Percentiles rank a stretch among this genome's conserved stretches.
Conservation (phyloP, 92 coral and sea anemone genomes). For the Chrysogorgia sp. region DNA sequence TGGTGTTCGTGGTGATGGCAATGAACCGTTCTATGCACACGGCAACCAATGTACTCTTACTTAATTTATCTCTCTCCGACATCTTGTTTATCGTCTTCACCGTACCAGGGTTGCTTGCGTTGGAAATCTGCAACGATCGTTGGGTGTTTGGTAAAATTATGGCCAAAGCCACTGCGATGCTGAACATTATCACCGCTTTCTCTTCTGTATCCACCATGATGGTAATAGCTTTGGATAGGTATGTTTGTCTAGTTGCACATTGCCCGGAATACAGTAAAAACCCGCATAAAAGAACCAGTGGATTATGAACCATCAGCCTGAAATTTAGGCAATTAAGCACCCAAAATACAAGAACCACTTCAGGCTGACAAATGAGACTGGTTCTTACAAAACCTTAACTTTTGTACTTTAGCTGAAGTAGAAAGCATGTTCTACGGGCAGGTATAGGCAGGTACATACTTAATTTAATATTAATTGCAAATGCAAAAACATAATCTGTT, state of each 20-base stretch:
- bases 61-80: constrained; percentile 87
- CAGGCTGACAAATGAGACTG: too few relatives aligned
- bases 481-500: too few relatives aligned
- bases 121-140: constrained; percentile 50
- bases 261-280: too few relatives aligned
- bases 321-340: too few relatives aligned
- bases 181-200: constrained; percentile 66
- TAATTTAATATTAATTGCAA: too few relatives aligned
- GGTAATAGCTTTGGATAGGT: constrained; percentile 87
- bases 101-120: constrained; percentile 68
- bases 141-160: constrained; percentile 80
- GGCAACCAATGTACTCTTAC: constrained; percentile 80
- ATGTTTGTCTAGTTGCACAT: not conserved
- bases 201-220: constrained; percentile 88
- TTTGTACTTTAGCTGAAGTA: too few relatives aligned
- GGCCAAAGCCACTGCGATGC: constrained; percentile 61
- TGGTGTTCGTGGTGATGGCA: constrained; percentile 80
- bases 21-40: constrained; percentile 86
- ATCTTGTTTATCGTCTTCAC: constrained; percentile 69
- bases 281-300: too few relatives aligned
- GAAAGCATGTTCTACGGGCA: too few relatives aligned
- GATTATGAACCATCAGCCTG: too few relatives aligned
- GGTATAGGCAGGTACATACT: too few relatives aligned
- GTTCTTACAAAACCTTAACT: too few relatives aligned
- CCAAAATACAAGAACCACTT: too few relatives aligned